Percentiles rank a stretch among this genome's conserved stretches.
Conservation (phyloP, 2,113 vertebrate species). For the Cyprinodon tularosa region DNA sequence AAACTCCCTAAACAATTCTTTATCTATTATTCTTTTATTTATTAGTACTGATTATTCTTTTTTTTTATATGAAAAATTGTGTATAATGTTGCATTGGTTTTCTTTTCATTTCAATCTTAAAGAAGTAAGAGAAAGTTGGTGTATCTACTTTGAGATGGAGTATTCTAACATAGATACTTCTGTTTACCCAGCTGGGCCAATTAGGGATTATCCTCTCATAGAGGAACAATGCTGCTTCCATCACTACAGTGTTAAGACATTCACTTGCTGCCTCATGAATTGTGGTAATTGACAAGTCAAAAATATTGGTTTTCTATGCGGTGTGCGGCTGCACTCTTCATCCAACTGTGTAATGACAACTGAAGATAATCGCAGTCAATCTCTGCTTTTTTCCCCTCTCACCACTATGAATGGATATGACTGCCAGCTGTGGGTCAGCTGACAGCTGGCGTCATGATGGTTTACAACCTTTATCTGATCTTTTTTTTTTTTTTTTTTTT, state of each 20-base stretch:
- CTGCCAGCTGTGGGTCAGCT: conserved; percentile 58
- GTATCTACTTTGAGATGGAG: conserved; percentile 32
- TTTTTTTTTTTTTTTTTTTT: neutral
- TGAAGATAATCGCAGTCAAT: conserved; percentile 53
- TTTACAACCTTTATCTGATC: conserved; percentile 39
- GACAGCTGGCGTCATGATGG: conserved; percentile 47
- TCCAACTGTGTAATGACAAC: conserved; percentile 47
- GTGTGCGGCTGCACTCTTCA: conserved; percentile 47
- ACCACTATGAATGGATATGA: conserved; percentile 29
- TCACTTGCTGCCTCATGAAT: conserved; percentile 51
- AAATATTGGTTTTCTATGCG: conserved; percentile 47
- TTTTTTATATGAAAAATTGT: neutral
- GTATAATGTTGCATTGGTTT: neutral
- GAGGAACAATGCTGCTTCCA: conserved; percentile 67
- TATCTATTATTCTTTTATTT: too few species aligned
- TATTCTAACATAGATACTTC: conserved; percentile 49
- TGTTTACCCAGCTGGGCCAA: conserved; percentile 73
- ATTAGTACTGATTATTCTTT: too few species aligned
- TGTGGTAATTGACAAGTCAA: conserved; percentile 51
- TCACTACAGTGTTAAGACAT: conserved; percentile 55
- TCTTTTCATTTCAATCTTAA: neutral
- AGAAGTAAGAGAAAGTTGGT: conserved; percentile 21
- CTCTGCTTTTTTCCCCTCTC: conserved; percentile 20
- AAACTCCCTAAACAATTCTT: too few species aligned
- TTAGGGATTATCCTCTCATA: conserved; percentile 65